phyloP scores from a whole-genome alignment of 1,140 invertebrate genomes.

The Cheumatopsyche charites region DNA sequence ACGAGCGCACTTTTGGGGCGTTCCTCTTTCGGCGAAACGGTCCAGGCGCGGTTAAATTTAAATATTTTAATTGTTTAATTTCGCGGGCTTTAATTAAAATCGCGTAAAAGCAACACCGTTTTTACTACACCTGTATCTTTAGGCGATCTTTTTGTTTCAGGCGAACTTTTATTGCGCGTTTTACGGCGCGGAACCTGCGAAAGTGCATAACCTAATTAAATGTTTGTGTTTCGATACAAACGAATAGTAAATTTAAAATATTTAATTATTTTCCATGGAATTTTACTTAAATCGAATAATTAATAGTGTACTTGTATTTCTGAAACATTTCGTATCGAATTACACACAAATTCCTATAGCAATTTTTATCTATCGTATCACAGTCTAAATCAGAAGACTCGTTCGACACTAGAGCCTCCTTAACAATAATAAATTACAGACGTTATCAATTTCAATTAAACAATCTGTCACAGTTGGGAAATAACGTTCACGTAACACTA shows the following conservation, averaged over 20 bases:
- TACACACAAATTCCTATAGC: not conserved
- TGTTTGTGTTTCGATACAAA: too few species aligned
- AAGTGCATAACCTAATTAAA: too few species aligned
- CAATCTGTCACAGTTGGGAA: not conserved
- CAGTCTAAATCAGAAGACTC: too few species aligned
- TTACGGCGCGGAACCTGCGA: not conserved
- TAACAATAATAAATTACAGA: too few species aligned
- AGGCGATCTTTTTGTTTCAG: not conserved
- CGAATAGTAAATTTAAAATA: too few species aligned
- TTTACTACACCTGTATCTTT: not conserved
- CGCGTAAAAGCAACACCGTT: not conserved
- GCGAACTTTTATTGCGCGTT: not conserved
- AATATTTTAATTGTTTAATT: slow-evolving; percentile 17
- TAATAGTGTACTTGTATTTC: too few species aligned
- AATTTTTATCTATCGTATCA: too few species aligned
- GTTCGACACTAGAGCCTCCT: too few species aligned
- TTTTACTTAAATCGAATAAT: too few species aligned
- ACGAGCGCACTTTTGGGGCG: not conserved
- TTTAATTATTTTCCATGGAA: too few species aligned
- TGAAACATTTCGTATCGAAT: too few species aligned
- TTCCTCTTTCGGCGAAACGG: not conserved
- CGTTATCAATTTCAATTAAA: slow-evolving; percentile 18
- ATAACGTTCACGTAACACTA: not conserved
- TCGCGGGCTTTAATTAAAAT: slow-evolving; percentile 9
- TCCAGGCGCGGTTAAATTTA: slow-evolving; percentile 2